Base-by-base conservation (phyloP, 2,888 invertebrate species). In the Caenorhabditis zanzibari region DNA sequence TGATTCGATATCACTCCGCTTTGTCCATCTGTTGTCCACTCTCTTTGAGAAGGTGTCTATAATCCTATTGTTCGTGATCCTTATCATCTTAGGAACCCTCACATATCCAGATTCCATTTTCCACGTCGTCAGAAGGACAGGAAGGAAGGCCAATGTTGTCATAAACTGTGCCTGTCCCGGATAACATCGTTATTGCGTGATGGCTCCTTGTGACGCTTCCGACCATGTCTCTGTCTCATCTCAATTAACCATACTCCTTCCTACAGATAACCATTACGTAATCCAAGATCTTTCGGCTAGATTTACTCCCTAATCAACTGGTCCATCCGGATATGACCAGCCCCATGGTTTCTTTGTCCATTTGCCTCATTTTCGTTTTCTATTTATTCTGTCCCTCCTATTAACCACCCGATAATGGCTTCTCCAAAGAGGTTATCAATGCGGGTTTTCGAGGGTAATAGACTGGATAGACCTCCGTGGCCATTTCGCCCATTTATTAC, bases 341-440 rank as follows among this genome's bases (percentile, higher is more conserved):
- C 63, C 26, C 24, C 28, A 59, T 54, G 9, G 16, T n/a, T 28
- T 32, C 47, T 64, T 28, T 10, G 22, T 68, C 58, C 68, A 64
- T 58, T 79, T 66, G 26, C 56, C 71, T 41, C 58, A 0, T 54
- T 52, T 35, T 52, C 32, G 0, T 26, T 58, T 38, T 49, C 59
- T 76, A 28, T 76, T 76, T 68, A 76, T 68, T 76, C 56, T 76
- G 47, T 44, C 28, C 38, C n/a, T n/a, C 68, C 72, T 66, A 81
- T 81, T 69, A 81, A 81, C 81, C 54, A 32, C 73, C 58, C 81
- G 81, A 73, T 74, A 68, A 81, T 81, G 79, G 79, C 79, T 79
- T 79, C 64, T 64, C 52, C 76, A 77, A 68, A 49, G 69, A 77
- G 77, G 79, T 79, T 79, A 79, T 79, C 79, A 72, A 35, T 68